These are phyloP conservation scores for Drosophila diplacantha DNA, from an alignment of 2,888 invertebrate species.

Conservation along the genomic window DNA sequence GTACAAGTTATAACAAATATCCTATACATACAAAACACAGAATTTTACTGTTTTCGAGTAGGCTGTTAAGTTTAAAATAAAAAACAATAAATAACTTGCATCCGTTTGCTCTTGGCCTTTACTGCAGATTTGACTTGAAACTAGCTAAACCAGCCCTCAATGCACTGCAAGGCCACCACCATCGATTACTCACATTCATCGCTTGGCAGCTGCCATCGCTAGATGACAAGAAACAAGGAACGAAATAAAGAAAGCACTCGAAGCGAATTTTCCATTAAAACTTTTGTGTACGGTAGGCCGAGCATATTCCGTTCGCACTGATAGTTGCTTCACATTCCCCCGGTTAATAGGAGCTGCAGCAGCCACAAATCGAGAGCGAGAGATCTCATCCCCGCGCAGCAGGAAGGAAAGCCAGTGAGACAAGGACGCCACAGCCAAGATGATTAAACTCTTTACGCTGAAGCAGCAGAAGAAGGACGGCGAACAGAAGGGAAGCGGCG, in stretches of 20 bases:
- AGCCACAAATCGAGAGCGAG: neutral
- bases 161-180: neutral
- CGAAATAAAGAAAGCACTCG: slow-evolving; percentile 28
- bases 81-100: neutral
- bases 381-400: slow-evolving; percentile 35
- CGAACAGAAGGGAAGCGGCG: slow-evolving; percentile 86
- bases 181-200: slow-evolving; percentile 20
- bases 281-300: slow-evolving; percentile 34
- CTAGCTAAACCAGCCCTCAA: neutral
- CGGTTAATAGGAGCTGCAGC: slow-evolving; percentile 3
- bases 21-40: too few species aligned
- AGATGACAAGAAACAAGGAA: slow-evolving; percentile 3
- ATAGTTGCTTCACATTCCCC: slow-evolving; percentile 5
- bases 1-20: too few species aligned
- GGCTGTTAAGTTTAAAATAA: neutral
- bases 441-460: slow-evolving; percentile 98
- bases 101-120: neutral
- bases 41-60: neutral
- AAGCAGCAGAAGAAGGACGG: slow-evolving; percentile 99
- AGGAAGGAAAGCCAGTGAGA: slow-evolving; percentile 38
- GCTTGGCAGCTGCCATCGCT: slow-evolving; percentile 16
- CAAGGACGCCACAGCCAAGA: slow-evolving; percentile 74
- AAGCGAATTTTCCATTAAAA: slow-evolving; percentile 29
- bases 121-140: neutral
- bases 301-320: slow-evolving; percentile 6